These are phyloP conservation scores for Sycophila texana DNA, from an alignment of 2,888 invertebrate genomes.

Conservation along the genomic window DNA sequence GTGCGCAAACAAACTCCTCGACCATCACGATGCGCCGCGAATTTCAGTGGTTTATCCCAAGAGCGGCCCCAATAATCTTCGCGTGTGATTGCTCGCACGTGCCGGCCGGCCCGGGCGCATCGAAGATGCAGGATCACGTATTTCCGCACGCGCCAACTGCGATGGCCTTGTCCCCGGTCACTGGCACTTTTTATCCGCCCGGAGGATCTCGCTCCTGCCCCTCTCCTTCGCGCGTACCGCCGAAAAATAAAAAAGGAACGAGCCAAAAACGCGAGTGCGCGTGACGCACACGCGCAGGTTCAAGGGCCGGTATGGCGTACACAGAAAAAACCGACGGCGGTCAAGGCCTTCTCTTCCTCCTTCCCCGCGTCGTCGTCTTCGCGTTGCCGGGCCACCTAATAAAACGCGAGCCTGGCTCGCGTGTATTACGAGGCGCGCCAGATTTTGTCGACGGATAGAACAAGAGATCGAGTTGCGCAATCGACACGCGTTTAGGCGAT, in stretches of 20 bases:
- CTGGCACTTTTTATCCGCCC: slow-evolving; percentile 48
- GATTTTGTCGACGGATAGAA: no score
- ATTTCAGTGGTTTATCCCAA: no score
- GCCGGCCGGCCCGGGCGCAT: slow-evolving; percentile 2
- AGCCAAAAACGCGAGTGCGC: slow-evolving; percentile 9
- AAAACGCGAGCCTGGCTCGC: no score
- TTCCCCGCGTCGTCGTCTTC: background rate
- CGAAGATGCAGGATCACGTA: slow-evolving; percentile 10
- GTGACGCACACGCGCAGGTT: slow-evolving; percentile 44
- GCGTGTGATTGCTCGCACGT: background rate
- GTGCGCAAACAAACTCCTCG: slow-evolving; percentile 1
- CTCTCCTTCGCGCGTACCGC: slow-evolving; percentile 48
- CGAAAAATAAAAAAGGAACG: background rate
- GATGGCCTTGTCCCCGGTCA: slow-evolving; percentile 55
- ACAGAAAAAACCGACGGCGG: slow-evolving; percentile 40
- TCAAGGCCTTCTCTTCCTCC: slow-evolving; percentile 40
- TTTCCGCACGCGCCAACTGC: slow-evolving; percentile 36
- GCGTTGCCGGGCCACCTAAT: background rate
- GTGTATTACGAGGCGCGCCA: no score
- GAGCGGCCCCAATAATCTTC: no score
- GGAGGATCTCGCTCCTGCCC: slow-evolving; percentile 28
- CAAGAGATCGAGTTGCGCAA: no score
- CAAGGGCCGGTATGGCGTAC: slow-evolving; percentile 53
- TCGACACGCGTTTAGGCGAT: no score
- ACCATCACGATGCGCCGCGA: background rate